These are phyloP conservation scores for Apamea anceps DNA, from an alignment of 2,888 invertebrate genomes.

Conservation along the genomic window DNA sequence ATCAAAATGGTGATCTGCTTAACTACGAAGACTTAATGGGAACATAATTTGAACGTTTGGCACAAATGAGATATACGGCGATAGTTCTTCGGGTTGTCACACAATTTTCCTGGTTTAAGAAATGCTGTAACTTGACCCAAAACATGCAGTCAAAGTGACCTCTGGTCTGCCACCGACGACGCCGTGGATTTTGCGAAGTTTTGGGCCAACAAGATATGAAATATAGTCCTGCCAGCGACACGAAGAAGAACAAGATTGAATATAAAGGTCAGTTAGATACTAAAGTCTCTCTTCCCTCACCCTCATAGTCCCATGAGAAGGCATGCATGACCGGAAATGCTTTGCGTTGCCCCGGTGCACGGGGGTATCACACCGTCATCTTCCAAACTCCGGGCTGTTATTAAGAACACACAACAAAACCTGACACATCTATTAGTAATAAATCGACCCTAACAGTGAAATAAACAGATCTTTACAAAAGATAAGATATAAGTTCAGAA, in stretches of 20 bases:
- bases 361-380: not conserved
- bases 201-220: too few species aligned
- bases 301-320: not conserved
- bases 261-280: too few species aligned
- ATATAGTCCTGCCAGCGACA: too few species aligned
- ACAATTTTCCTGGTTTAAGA: not conserved
- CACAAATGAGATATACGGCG: not conserved
- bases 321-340: not conserved
- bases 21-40: not conserved
- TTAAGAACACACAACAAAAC: not conserved
- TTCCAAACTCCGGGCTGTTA: not conserved
- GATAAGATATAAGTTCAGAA: constrained; percentile 14
- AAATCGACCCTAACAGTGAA: not conserved
- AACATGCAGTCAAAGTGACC: too few species aligned
- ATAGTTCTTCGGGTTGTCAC: not conserved
- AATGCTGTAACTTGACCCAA: not conserved
- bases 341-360: not conserved
- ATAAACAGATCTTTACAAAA: constrained; percentile 16
- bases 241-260: too few species aligned
- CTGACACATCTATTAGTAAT: not conserved
- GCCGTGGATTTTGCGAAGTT: too few species aligned
- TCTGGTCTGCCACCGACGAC: too few species aligned
- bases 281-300: not conserved
- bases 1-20: not conserved
- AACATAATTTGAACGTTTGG: not conserved